phyloP scores from a whole-genome alignment of 1,140 invertebrate genomes.

The Drosophila baimaii region DNA sequence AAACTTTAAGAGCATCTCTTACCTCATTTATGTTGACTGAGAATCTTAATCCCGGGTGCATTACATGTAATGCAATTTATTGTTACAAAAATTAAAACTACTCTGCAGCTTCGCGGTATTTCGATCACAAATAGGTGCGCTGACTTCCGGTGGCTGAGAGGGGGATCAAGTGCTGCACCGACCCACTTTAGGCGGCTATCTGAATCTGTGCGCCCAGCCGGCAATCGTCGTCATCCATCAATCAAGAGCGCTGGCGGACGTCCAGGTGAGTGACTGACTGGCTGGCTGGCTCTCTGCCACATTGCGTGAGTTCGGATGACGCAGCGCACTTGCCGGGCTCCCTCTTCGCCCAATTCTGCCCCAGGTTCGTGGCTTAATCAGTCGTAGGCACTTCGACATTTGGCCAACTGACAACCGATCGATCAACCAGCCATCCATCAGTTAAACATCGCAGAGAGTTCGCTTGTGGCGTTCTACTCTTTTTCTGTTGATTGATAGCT shows the following conservation, averaged over 20 bases:
- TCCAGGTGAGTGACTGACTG: constrained; percentile 59
- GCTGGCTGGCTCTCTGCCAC: constrained; percentile 47
- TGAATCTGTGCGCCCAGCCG: constrained; percentile 48
- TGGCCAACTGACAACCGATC: constrained; percentile 70
- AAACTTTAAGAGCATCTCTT: too few relatives aligned
- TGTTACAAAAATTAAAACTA: neutral
- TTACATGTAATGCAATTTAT: too few relatives aligned
- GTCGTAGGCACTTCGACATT: constrained; percentile 67
- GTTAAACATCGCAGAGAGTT: constrained; percentile 41
- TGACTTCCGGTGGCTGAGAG: neutral
- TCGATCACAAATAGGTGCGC: constrained; percentile 2
- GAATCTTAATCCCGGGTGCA: too few relatives aligned
- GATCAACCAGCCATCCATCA: constrained; percentile 80
- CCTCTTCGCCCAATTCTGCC: constrained; percentile 3
- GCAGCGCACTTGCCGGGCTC: constrained; percentile 56
- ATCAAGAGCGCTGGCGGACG: constrained; percentile 72
- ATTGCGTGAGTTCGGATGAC: constrained; percentile 63
- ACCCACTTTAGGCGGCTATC: constrained; percentile 70
- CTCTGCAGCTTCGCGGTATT: neutral
- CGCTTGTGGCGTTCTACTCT: constrained; percentile 18
- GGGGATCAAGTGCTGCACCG: constrained; percentile 33
- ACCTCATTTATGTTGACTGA: too few relatives aligned
- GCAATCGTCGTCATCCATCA: constrained; percentile 70
- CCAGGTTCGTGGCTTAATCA: constrained; percentile 61
- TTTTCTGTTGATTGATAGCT: constrained; percentile 68